Base-by-base conservation (phyloP, 2,113 vertebrate species). In the Pseudorasbora parva region DNA sequence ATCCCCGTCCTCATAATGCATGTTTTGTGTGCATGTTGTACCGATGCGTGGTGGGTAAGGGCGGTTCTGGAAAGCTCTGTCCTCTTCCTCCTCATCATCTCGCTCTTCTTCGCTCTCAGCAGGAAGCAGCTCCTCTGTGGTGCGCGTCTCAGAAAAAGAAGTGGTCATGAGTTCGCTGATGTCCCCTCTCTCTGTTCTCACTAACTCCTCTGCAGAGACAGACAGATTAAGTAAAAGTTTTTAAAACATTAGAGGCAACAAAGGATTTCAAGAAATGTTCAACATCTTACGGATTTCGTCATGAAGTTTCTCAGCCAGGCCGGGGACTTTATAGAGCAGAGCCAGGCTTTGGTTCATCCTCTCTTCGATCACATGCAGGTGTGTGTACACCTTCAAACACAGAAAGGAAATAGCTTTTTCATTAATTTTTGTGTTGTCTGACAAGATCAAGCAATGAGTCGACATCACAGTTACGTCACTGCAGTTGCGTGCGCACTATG, bases 281-380 rank as follows among this genome's bases (percentile, higher is more conserved):
- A n/a, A 75, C 8, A 19, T 21, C 94, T 88, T 93, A 97, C 96
- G 94, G 79, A 97, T 97, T 80, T 97, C 95, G 56, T 93, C 91
- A 57, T 92, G 93, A 19, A 97, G 93, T 78, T 96, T 95, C 81
- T 95, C 93, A 1, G 95, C 94, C 84, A 97, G 91, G 1, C 82
- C 92, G 0, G 96, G 95, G 84, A 96, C 95, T 84, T 96, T 96
- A 89, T 96, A 96, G 0, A 97, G 95, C 79, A 97, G 90, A 1
- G 95, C 95, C 85, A 97, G 91, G 72, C 96, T 97, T 92, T 97
- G 96, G 88, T 97, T 97, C 95, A 97, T 96, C 77, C 97, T 92
- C 82, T 97, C 97, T 87, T 97, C 95, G 9, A 97, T 97, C 64
- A 97, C 96, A 60, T 96, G 96, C 8, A 97, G 96, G 82, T 97